phyloP scores from a whole-genome alignment of 1,140 invertebrate genomes.

The Diplogasteroides magnus region DNA sequence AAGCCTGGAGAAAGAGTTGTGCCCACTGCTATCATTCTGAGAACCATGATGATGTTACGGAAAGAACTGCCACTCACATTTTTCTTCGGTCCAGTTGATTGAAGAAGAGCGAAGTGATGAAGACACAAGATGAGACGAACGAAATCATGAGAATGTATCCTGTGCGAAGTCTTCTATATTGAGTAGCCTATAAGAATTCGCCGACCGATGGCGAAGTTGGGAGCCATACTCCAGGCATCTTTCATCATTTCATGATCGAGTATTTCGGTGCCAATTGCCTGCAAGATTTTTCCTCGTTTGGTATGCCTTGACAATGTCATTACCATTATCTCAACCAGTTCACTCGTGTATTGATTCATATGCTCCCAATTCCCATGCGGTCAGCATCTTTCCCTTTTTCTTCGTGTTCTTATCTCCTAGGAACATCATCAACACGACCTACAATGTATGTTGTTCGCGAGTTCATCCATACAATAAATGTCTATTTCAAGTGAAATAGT shows the following conservation, averaged over 20 bases:
- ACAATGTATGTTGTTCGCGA: neutral
- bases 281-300: conserved; percentile 10
- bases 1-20: conserved; percentile 38
- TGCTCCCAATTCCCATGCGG: conserved; percentile 39
- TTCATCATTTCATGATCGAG: conserved; percentile 49
- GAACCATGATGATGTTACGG: neutral
- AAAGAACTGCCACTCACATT: neutral
- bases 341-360: conserved; percentile 39
- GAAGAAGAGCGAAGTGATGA: conserved; percentile 29
- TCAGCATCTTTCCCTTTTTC: conserved; percentile 23
- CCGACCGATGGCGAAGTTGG: conserved; percentile 45
- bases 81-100: conserved; percentile 38
- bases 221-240: conserved; percentile 42
- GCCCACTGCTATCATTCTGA: conserved; percentile 31
- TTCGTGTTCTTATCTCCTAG: conserved; percentile 35
- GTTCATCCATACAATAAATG: no score
- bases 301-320: neutral
- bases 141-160: conserved; percentile 39
- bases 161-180: conserved; percentile 2
- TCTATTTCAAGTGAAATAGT: no score
- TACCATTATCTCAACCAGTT: conserved; percentile 30
- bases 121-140: conserved; percentile 36
- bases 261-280: conserved; percentile 43
- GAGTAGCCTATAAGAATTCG: neutral
- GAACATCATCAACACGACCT: conserved; percentile 45